These are phyloP conservation scores for Leptopilina clavipes DNA, from an alignment of 1,140 invertebrate genomes.

Conservation along the genomic window DNA sequence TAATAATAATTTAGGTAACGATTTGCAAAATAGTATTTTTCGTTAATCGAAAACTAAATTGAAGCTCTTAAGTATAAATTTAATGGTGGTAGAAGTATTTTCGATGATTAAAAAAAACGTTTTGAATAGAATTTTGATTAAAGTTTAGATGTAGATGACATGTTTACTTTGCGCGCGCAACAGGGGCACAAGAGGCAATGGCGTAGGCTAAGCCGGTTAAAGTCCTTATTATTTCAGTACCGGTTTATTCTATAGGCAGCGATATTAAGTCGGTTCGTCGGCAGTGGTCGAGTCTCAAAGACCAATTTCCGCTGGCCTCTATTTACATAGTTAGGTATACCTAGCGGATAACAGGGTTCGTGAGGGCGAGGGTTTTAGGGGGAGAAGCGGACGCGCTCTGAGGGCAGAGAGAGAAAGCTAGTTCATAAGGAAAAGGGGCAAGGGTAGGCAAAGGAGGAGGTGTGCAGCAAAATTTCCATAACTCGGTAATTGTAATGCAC, in stretches of 20 bases:
- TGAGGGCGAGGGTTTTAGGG: neutral
- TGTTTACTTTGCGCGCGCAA: slow-evolving; percentile 34
- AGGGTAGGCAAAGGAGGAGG: slow-evolving; percentile 46
- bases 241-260: slow-evolving; percentile 43
- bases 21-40: no score
- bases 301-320: slow-evolving; percentile 71
- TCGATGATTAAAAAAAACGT: neutral
- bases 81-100: no score
- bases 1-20: no score
- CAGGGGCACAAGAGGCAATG: slow-evolving; percentile 1
- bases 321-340: slow-evolving; percentile 72
- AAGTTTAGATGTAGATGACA: neutral
- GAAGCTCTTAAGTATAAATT: no score
- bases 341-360: slow-evolving; percentile 49
- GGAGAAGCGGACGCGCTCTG: neutral
- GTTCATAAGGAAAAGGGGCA: slow-evolving; percentile 34
- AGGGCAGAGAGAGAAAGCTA: slow-evolving; percentile 43
- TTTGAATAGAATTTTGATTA: neutral
- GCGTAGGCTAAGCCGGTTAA: slow-evolving; percentile 43
- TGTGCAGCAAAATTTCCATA: slow-evolving; percentile 69
- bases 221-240: slow-evolving; percentile 50
- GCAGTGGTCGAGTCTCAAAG: slow-evolving; percentile 65
- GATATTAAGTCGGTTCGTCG: slow-evolving; percentile 56
- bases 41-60: no score
- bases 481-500: slow-evolving; percentile 70